phyloP scores from a whole-genome alignment of 2,797 vertebrate species.

The Calcarius lapponicus region DNA sequence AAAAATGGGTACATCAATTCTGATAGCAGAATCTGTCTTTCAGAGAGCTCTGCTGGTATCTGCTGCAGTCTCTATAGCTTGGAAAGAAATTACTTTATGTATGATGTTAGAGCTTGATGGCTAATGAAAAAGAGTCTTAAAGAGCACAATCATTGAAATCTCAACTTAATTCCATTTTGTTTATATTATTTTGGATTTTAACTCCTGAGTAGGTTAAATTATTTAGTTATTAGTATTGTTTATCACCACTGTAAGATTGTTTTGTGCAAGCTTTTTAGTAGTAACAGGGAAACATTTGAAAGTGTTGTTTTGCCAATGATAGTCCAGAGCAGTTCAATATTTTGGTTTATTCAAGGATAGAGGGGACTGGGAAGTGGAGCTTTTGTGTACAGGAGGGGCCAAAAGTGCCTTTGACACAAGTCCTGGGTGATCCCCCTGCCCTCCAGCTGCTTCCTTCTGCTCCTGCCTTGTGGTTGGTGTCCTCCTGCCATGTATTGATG shows the following conservation, averaged over 20 bases:
- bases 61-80: neutral
- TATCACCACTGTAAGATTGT: neutral
- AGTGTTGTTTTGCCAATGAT: neutral
- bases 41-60: neutral
- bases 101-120: neutral
- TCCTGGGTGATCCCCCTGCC: neutral
- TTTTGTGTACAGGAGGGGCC: neutral
- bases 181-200: neutral
- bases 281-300: neutral
- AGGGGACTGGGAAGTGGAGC: neutral
- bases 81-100: neutral
- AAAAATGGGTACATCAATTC: neutral
- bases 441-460: neutral
- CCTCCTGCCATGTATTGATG: accelerated
- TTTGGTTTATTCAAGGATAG: neutral
- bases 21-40: conserved; percentile 16
- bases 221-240: neutral
- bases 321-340: neutral
- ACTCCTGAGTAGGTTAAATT: neutral
- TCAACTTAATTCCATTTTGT: neutral
- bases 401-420: neutral
- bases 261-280: neutral
- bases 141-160: neutral
- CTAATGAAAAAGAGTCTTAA: neutral
- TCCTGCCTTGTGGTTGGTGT: neutral